These are phyloP conservation scores for Serinus canaria DNA, from an alignment of 2,113 vertebrate species.

Conservation along the genomic window DNA sequence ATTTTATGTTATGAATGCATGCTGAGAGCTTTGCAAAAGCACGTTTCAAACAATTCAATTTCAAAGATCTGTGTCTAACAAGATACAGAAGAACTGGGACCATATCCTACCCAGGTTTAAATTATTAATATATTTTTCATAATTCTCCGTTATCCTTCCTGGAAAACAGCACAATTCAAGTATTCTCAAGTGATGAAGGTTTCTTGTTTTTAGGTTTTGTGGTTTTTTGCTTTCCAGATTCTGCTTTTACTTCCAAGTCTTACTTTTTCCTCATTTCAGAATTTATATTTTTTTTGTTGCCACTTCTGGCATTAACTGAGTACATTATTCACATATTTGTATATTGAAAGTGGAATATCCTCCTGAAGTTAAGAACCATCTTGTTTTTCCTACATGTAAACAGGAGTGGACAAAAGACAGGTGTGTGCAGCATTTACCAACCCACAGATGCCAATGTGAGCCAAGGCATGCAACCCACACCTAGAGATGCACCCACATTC, in stretches of 20 bases:
- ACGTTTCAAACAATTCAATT: constrained; percentile 71
- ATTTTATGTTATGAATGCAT: constrained; percentile 64
- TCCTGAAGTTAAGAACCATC: background rate
- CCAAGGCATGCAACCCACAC: rapidly evolving
- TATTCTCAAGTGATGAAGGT: background rate
- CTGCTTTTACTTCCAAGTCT: background rate
- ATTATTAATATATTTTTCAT: constrained; percentile 63
- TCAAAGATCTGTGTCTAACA: constrained; percentile 63
- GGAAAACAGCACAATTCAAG: constrained; percentile 53
- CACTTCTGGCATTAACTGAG: background rate
- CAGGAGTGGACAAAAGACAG: background rate
- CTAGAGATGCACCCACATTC: rapidly evolving
- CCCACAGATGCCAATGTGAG: background rate
- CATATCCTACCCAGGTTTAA: constrained; percentile 27
- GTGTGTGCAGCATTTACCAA: background rate
- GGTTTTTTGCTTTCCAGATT: background rate
- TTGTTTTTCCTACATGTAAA: background rate
- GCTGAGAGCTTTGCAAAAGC: constrained; percentile 62
- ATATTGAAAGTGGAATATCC: background rate
- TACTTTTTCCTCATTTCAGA: background rate
- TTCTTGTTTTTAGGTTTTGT: background rate
- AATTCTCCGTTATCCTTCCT: background rate
- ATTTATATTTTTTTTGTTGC: background rate
- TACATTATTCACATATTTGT: constrained; percentile 4
- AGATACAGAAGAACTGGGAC: constrained; percentile 52